These are phyloP conservation scores for Lamellibrachia columna DNA, from an alignment of 2,888 invertebrate species.

Conservation along the genomic window DNA sequence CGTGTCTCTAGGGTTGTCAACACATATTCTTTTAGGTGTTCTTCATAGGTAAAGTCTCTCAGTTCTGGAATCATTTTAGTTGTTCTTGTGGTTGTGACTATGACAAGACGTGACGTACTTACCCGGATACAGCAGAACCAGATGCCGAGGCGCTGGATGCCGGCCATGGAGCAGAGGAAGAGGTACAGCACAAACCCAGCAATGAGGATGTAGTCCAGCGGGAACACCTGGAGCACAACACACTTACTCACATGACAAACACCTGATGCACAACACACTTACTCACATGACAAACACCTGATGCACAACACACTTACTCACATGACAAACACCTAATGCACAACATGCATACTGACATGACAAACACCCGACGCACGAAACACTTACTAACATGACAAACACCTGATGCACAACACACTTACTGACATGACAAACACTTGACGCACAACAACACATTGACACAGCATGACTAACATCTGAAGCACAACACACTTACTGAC, in stretches of 20 bases:
- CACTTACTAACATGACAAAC: no score
- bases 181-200: constrained; percentile 61
- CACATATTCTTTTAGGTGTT: no score
- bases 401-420: neutral
- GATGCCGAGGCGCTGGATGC: constrained; percentile 64
- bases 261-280: neutral
- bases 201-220: constrained; percentile 66
- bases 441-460: neutral
- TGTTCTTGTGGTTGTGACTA: no score
- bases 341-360: no score
- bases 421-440: neutral
- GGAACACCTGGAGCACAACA: constrained; percentile 59
- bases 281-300: neutral
- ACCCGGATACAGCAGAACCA: constrained; percentile 66
- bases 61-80: no score
- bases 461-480: neutral
- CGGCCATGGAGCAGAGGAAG: constrained; percentile 65
- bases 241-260: neutral
- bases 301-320: no score
- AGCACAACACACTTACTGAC: neutral
- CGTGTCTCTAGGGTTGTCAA: no score
- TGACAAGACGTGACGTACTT: neutral
- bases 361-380: no score
- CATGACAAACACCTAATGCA: no score
- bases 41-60: no score